Evolutionary conservation across 2,888 invertebrate genomes (phyloP).

Genomic region (Chaetogeoica ovagalla): DNA sequence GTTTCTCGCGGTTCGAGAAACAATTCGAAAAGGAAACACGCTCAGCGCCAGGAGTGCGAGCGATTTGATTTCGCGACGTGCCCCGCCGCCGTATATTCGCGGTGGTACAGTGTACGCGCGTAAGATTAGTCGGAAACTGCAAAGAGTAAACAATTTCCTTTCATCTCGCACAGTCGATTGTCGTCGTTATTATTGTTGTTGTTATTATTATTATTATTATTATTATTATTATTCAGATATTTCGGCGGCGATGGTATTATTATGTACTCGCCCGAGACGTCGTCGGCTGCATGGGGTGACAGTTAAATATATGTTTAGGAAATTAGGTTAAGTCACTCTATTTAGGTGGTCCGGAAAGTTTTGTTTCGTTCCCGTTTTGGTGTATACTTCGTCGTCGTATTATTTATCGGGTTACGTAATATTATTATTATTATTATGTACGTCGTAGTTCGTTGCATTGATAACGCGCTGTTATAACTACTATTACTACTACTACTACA

Average conservation of each 20-base stretch:
- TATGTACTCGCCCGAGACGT: conserved; percentile 2
- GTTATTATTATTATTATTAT: conserved; percentile 1
- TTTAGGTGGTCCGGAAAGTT: conserved; percentile 37
- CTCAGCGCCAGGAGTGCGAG: conserved; percentile 3
- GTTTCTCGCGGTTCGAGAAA: not conserved
- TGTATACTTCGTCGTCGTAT: not conserved
- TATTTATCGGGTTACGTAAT: not conserved
- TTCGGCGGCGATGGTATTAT: not conserved
- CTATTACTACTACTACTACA: not conserved
- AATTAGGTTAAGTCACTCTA: conserved; percentile 43
- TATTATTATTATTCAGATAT: conserved; percentile 6
- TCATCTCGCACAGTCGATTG: conserved; percentile 45
- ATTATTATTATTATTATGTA: not conserved
- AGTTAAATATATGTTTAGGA: conserved; percentile 52
- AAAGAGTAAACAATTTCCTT: conserved; percentile 52
- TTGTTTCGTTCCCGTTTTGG: conserved; percentile 21
- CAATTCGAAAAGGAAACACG: conserved; percentile 21
- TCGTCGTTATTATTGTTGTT: not conserved
- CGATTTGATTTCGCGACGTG: conserved; percentile 42
- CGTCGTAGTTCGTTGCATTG: not conserved
- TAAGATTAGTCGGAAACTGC: conserved; percentile 45
- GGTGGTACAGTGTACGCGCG: not conserved
- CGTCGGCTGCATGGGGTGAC: conserved; percentile 27
- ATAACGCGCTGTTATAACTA: not conserved
- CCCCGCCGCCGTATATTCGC: conserved; percentile 1